Evolutionary conservation across 2,797 vertebrate species (phyloP), one percentile per base, ranked within the genome.

Genomic region (Hylomyscus alleni): DNA sequence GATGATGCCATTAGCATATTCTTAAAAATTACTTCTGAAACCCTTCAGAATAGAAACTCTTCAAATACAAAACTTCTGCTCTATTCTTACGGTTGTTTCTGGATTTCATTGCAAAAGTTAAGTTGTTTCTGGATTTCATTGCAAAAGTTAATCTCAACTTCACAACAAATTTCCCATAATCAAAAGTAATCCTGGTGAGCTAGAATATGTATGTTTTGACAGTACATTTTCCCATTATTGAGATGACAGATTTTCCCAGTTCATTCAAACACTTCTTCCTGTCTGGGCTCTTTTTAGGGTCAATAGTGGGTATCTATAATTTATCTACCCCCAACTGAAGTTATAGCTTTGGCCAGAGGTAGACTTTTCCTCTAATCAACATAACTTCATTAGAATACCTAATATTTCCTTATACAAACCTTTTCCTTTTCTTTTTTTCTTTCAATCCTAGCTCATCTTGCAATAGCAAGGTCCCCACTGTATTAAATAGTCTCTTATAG

Each of bases 1-100:
- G 88, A 26, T 78, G 58, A 31, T 14, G 10, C 20, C 15, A 62
- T 52, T 72, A 34, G 72, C 50, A 50, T 37, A 65, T 83, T 54
- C 82, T 83, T 88, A n/a, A 93, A 94, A 90, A 81, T 52, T 65
- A 56, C 60, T 95, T 82, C 58, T 75, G 67, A 95, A 96, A 93
- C 85, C 24, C 89, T 52, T 97, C 40, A 82, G 89, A 89, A 86
- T 20, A 83, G 40, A 86, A 95, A 89, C 75, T 3, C 83, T 54
- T 95, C 72, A 62, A 96, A 93, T 75, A 77, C 0, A 93, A 67
- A 93, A 69, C 76, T 90, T 95, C 37, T 50, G 20, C 24, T 84
- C n/a, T 87, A 29, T 78, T 34, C 40, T 93, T 29, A 85, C 89
- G 44, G 54, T 50, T 72, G 40, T n/a, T 78, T 65, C 73, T 89